These are phyloP conservation scores for Brienomyrus brachyistius DNA, from an alignment of 2,113 vertebrate genomes.

Conservation along the genomic window DNA sequence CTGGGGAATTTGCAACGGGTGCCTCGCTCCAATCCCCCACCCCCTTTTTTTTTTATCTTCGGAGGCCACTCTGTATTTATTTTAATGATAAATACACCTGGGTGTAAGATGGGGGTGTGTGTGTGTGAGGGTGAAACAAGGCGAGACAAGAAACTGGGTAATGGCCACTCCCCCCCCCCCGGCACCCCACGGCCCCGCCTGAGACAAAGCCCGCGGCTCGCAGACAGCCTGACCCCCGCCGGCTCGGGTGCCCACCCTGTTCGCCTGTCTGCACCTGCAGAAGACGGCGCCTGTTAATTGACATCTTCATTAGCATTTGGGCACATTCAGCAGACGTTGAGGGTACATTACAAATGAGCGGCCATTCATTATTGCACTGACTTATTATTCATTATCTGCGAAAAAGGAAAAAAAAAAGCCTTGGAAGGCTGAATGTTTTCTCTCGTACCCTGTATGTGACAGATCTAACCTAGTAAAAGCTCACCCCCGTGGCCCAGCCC, in stretches of 20 bases:
- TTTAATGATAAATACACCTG: constrained; percentile 53
- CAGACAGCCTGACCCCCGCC: background rate
- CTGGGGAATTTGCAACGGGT: constrained; percentile 50
- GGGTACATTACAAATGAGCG: background rate
- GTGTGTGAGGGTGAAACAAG: constrained; percentile 23
- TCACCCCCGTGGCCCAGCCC: background rate
- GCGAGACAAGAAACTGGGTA: constrained; percentile 34
- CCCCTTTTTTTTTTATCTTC: constrained; percentile 35
- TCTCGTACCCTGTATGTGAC: background rate
- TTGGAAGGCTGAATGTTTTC: background rate
- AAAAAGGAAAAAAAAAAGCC: background rate
- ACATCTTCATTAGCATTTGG: constrained; percentile 7
- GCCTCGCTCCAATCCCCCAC: constrained; percentile 32
- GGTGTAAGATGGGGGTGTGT: constrained; percentile 30
- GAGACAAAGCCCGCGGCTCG: background rate
- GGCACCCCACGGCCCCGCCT: background rate
- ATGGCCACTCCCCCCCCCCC: no score
- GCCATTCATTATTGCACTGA: background rate
- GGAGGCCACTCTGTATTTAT: constrained; percentile 50
- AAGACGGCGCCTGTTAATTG: background rate
- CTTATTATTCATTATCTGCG: background rate
- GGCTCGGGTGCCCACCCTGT: background rate
- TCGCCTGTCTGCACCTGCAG: background rate
- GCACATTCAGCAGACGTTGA: background rate
- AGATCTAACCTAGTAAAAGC: background rate